Evolutionary conservation across 1,140 invertebrate genomes (phyloP).

Genomic region (Papilio helenus): DNA sequence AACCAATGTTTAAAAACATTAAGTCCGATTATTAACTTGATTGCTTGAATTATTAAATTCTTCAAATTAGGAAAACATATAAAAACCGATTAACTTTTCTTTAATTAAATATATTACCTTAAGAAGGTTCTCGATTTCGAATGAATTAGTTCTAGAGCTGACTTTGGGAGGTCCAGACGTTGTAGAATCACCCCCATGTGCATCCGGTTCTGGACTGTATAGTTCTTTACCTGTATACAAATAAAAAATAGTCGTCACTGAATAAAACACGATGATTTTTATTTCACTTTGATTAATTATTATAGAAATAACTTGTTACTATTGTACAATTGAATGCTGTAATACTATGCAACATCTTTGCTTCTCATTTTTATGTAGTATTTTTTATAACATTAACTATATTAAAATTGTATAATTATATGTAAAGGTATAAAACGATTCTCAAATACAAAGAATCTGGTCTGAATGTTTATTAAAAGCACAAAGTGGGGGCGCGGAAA

Average conservation of each 20-base stretch:
- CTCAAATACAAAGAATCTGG: not conserved
- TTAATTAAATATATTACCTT: too few species aligned
- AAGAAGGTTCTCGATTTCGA: constrained; percentile 95
- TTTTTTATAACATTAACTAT: too few species aligned
- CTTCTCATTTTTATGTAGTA: too few species aligned
- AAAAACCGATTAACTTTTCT: too few species aligned
- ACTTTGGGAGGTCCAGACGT: constrained; percentile 82
- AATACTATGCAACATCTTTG: too few species aligned
- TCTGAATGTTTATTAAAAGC: constrained; percentile 45
- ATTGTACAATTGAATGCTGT: too few species aligned
- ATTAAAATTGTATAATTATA: too few species aligned
- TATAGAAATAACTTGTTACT: too few species aligned
- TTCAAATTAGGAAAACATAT: not conserved
- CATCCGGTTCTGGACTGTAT: constrained; percentile 87
- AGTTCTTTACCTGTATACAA: constrained; percentile 85
- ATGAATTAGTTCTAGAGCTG: constrained; percentile 92
- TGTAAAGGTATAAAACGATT: not conserved
- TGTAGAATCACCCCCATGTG: constrained; percentile 58
- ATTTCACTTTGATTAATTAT: too few species aligned
- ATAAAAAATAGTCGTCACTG: not conserved
- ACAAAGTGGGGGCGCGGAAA: constrained; percentile 47
- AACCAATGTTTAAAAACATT: too few species aligned
- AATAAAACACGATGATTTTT: too few species aligned
- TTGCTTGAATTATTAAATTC: not conserved
- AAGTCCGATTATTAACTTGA: not conserved